phyloP scores from a whole-genome alignment of 2,113 vertebrate species.

The Seriola rivoliana region DNA sequence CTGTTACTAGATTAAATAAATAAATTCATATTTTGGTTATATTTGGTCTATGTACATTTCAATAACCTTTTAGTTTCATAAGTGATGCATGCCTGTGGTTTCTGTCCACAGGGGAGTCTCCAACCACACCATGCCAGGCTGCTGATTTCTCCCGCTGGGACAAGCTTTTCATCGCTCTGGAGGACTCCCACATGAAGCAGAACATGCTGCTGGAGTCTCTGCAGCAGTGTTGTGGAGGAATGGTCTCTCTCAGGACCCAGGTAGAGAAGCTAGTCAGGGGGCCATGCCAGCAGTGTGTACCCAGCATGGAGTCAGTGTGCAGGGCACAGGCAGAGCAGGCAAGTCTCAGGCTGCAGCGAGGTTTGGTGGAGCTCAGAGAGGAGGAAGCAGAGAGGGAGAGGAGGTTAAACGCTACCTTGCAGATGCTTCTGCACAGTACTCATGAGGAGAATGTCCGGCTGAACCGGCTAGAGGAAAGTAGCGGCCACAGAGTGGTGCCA shows the following conservation, averaged over 20 bases:
- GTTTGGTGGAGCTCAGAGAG: constrained; percentile 55
- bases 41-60: not conserved
- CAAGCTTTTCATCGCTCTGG: constrained; percentile 92
- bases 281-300: constrained; percentile 53
- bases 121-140: constrained; percentile 75
- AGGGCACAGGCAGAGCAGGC: constrained; percentile 52
- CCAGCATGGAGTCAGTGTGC: constrained; percentile 64
- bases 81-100: constrained; percentile 19
- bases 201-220: constrained; percentile 89
- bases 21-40: not conserved
- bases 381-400: constrained; percentile 66
- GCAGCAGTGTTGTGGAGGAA: constrained; percentile 81
- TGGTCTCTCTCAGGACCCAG: constrained; percentile 63
- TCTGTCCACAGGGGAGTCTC: constrained; percentile 38
- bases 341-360: constrained; percentile 44
- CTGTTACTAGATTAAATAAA: not conserved
- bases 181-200: constrained; percentile 94
- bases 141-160: constrained; percentile 89
- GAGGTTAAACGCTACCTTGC: constrained; percentile 63
- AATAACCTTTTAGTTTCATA: not conserved
- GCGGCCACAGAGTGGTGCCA: not conserved
- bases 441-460: constrained; percentile 42
- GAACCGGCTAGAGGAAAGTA: constrained; percentile 54
- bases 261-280: constrained; percentile 60
- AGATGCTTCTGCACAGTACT: constrained; percentile 55